Percentiles rank a stretch among this genome's conserved stretches.
Evolutionary conservation across 2,888 invertebrate species (phyloP).

Genomic region (Chromoteleia sp.): DNA sequence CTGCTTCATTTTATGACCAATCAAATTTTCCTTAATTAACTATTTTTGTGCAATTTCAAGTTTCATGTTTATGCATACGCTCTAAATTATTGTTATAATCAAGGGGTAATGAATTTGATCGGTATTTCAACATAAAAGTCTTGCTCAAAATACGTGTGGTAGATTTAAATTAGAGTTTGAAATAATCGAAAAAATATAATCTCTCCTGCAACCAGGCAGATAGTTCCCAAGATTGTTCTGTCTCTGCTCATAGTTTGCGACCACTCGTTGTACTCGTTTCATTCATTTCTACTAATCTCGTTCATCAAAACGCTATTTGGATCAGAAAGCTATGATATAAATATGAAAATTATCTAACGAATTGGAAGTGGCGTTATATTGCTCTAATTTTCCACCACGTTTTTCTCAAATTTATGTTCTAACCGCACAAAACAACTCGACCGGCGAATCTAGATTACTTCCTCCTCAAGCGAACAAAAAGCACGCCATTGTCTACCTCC

Average conservation of each 20-base stretch:
- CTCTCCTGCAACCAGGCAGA: too few relatives aligned
- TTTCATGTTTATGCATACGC: too few relatives aligned
- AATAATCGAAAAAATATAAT: too few relatives aligned
- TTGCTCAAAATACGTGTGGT: too few relatives aligned
- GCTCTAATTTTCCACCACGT: conserved; percentile 1
- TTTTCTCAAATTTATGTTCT: not conserved
- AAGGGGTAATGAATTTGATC: too few relatives aligned
- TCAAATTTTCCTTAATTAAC: too few relatives aligned
- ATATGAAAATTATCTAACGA: not conserved
- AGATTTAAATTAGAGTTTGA: too few relatives aligned
- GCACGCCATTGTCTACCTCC: conserved; percentile 18
- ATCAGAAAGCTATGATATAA: not conserved
- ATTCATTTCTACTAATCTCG: not conserved
- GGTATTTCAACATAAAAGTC: too few relatives aligned
- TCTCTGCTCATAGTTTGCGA: too few relatives aligned
- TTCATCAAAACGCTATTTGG: not conserved
- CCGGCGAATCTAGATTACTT: conserved; percentile 7
- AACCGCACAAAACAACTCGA: not conserved
- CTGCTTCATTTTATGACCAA: conserved; percentile 5
- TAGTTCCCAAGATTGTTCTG: too few relatives aligned
- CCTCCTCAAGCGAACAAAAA: conserved; percentile 11
- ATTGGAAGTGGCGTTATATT: not conserved
- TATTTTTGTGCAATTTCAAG: too few relatives aligned
- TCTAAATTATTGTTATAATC: too few relatives aligned
- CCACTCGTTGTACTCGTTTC: not conserved